These are phyloP conservation scores for Oncorhynchus keta DNA, from an alignment of 2,113 vertebrate genomes.

Conservation along the genomic window DNA sequence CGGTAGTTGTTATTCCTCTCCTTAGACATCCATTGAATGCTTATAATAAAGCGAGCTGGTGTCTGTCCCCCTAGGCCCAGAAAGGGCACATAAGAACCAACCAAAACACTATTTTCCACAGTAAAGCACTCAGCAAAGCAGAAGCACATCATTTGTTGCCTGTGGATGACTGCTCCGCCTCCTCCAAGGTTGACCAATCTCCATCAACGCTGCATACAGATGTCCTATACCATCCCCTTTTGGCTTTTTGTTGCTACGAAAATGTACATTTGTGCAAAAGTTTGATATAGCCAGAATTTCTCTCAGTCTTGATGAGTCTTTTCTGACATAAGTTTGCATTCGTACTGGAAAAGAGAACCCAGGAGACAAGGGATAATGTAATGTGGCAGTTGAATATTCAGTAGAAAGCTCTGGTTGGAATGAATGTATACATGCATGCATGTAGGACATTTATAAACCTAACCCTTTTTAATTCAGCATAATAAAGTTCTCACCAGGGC, in stretches of 20 bases:
- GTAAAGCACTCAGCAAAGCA: slow-evolving; percentile 8
- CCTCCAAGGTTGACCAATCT: not conserved
- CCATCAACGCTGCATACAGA: not conserved
- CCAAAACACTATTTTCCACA: slow-evolving; percentile 27
- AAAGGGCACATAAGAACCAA: not conserved
- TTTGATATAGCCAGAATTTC: slow-evolving; percentile 14
- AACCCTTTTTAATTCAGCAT: no score
- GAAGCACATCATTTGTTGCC: not conserved
- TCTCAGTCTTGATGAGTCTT: slow-evolving; percentile 91
- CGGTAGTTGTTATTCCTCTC: slow-evolving; percentile 8
- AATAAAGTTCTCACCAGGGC: slow-evolving; percentile 81
- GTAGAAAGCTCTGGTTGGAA: not conserved
- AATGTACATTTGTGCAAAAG: slow-evolving; percentile 4
- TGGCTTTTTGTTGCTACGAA: slow-evolving; percentile 17
- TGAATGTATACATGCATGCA: not conserved
- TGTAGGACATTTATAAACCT: not conserved
- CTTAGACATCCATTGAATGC: slow-evolving; percentile 1
- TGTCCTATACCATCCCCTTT: slow-evolving; percentile 12
- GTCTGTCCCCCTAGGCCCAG: not conserved
- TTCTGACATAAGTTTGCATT: slow-evolving; percentile 87
- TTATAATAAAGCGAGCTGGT: not conserved
- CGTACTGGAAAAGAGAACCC: slow-evolving; percentile 80
- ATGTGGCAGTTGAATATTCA: not conserved
- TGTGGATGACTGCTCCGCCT: not conserved
- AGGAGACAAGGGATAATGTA: no score